Evolutionary conservation across 2,113 vertebrate genomes (phyloP).

Genomic region (Syngnathus scovelli): DNA sequence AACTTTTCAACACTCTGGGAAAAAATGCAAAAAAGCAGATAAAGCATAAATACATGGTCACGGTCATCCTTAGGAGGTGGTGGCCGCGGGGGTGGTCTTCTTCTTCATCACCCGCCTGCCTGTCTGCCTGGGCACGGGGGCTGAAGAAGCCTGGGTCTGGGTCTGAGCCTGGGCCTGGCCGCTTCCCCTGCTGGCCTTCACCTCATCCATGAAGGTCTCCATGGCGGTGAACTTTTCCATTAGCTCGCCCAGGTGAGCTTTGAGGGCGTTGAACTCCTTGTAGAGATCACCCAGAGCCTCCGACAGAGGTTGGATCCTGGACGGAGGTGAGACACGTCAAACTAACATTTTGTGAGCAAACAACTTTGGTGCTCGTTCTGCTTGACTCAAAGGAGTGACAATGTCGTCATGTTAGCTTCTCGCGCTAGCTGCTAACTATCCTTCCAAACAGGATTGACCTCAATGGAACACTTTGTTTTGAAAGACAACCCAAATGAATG

Average conservation of each 20-base stretch:
- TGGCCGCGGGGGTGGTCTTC: slow-evolving; percentile 16
- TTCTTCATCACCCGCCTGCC: slow-evolving; percentile 60
- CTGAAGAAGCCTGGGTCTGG: background rate
- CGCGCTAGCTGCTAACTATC: background rate
- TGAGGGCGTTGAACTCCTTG: slow-evolving; percentile 77
- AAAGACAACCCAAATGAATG: background rate
- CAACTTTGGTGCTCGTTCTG: background rate
- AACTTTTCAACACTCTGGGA: background rate
- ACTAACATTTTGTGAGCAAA: background rate
- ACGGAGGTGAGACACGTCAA: background rate
- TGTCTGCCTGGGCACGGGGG: background rate
- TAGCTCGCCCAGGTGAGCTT: slow-evolving; percentile 70
- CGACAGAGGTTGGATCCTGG: slow-evolving; percentile 72
- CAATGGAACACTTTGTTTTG: background rate
- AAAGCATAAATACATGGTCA: background rate
- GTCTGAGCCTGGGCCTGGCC: background rate
- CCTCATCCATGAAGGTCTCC: slow-evolving; percentile 70
- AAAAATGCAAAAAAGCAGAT: background rate
- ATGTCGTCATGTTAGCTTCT: background rate
- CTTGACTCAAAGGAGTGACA: too few species aligned
- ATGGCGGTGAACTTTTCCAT: slow-evolving; percentile 69
- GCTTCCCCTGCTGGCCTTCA: slow-evolving; percentile 48
- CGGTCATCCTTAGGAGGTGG: background rate
- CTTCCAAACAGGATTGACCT: background rate
- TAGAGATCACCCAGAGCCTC: slow-evolving; percentile 74